phyloP scores from a whole-genome alignment of 2,888 invertebrate genomes.

The Machimus rusticus region DNA sequence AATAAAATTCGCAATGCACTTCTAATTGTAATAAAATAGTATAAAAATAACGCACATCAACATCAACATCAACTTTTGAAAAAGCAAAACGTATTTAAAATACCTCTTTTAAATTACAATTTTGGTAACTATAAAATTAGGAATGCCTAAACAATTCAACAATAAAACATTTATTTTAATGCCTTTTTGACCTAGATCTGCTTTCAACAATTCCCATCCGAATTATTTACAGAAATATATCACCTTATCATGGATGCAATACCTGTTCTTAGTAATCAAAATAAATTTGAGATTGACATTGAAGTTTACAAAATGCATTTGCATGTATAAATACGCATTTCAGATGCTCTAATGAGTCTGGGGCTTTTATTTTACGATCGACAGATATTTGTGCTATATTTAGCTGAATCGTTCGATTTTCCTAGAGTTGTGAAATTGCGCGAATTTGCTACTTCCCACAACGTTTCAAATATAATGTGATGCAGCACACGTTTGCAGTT shows the following conservation, averaged over 20 bases:
- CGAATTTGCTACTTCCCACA: background rate
- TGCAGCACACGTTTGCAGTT: background rate
- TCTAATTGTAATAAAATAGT: too few relatives aligned
- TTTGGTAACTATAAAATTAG: background rate
- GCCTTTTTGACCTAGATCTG: background rate
- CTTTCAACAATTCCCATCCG: background rate
- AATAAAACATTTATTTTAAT: background rate
- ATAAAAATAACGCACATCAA: too few relatives aligned
- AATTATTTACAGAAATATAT: background rate
- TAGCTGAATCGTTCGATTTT: background rate
- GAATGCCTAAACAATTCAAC: background rate
- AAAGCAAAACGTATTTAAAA: background rate
- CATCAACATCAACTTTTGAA: too few relatives aligned
- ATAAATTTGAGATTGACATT: background rate
- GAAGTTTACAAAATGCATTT: background rate
- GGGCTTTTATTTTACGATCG: background rate
- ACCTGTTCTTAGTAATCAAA: background rate
- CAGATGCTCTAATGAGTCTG: background rate
- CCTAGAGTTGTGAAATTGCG: background rate
- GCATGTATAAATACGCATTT: background rate
- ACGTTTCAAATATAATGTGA: background rate
- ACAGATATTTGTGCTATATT: background rate
- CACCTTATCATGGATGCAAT: background rate
- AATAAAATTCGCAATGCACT: too few relatives aligned
- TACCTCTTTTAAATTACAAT: too few relatives aligned